Base-by-base conservation (phyloP, 1,140 invertebrate species). In the Dryas iulia region DNA sequence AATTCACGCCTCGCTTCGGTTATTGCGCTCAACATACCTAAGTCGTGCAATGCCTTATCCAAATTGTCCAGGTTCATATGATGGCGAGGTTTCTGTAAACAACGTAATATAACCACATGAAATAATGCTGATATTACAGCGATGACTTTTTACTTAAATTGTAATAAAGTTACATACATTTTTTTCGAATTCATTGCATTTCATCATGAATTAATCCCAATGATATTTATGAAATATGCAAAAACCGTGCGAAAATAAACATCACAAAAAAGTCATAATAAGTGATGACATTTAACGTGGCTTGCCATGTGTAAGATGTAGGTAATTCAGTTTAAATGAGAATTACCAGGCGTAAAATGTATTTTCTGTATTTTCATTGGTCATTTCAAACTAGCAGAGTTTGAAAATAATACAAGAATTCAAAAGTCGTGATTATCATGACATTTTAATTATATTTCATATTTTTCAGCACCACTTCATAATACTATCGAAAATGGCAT, bases 1-100 rank as follows among this genome's bases (percentile, higher is more conserved):
- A 93, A 94, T 53, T 94, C 93, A 59, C 91, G 86, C 10, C 93
- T 86, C 14, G 93, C 93, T 75, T 93, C 90, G 4, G 92, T 93
- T 71, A 92, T 90, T 64, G 92, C 90, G 73, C 93, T 93, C 62
- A 94, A 73, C 93, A 94, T 94, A 59, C 93, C 93, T 64, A 94
- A 79, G 69, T 93, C 93, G 74, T 93, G 92, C 56, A 94, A 84
- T 28, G 93, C 93, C 74, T 88, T 89, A 82, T 94, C 93, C 74
- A 94, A 88, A 77, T 92, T 92, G 54, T 91, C 89, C 59, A 93
- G 76, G 77, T 89, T 91, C 87, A 84, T 90, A 79, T 88, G 82
- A 72, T 77, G 79, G 72, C 76, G 80, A 82, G 85, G 67, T 78
- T 80, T 86, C 85, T 87, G 83, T 77, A 81, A 85, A 87, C 78